Base-by-base conservation (phyloP, 2,888 invertebrate species). In the Colletes collaris region DNA sequence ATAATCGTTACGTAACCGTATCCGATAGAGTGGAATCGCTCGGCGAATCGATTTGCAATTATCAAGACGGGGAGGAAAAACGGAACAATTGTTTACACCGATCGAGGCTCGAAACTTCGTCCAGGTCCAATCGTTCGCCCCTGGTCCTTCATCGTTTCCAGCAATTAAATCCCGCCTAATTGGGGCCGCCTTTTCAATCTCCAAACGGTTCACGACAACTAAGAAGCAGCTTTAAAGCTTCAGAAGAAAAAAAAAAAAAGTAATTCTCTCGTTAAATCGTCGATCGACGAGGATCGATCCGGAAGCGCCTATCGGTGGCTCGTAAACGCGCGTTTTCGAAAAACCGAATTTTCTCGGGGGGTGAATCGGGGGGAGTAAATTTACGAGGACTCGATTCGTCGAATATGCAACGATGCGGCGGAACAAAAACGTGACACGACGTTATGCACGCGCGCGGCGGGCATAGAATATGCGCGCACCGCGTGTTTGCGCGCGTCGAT, bases 401-500 rank as follows among this genome's bases (percentile, higher is more conserved):
- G 46, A 16, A 10, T 13, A 49, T 35, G 11, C 16, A 35, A 19
- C 59, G 16, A 19, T 11, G 37, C 50, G 10, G 52, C 63, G 16
- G n/a, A 49, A 52, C 53, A 63, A 56, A 72, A 63, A 53, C 64
- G 63, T 55, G 53, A 68, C 70, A 67, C 19, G 62, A 66, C 66
- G 40, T 11, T 4, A 27, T 49, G 68, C 79, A 65, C 67, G 60
- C 55, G 64, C 49, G 64, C 49, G 63, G 10, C 44, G 50, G 2
- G 37, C 63, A 64, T 65, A 76, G 71, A 76, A 71, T 71, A 76
- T 71, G 70, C 66, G 52, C 62, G 70, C 64, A 27, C 46, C 49
- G 58, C 19, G 64, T 59, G 76, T 76, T 65, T 68, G 65, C 52
- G 49, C 58, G 56, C 65, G 71, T 72, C 71, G 64, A 76, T 76